A percentile compares a stretch with the other conserved stretches of the same genome.
Conservation (phyloP, 1,140 invertebrate genomes). For the Thaumatotibia leucotreta region DNA sequence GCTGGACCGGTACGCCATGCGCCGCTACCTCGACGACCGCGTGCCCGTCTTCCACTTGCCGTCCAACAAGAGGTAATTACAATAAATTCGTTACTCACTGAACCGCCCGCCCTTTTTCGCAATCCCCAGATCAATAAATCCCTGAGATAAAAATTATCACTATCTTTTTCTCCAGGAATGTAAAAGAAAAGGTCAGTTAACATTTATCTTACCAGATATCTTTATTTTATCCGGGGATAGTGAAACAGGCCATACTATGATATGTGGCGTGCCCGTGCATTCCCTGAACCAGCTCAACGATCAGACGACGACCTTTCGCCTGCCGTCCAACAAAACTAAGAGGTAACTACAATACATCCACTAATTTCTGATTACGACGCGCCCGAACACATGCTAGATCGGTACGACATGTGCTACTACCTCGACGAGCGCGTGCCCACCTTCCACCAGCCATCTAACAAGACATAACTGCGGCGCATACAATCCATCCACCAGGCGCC, state of each 20-base stretch:
- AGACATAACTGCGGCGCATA: too few species aligned
- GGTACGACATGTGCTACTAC: conserved; percentile 94
- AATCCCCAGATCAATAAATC: too few species aligned
- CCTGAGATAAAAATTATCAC: too few species aligned
- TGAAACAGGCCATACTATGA: too few species aligned
- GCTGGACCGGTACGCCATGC: conserved; percentile 94
- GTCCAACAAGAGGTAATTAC: conserved; percentile 94
- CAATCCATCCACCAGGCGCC: too few species aligned
- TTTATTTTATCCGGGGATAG: too few species aligned
- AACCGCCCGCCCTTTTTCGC: too few species aligned
- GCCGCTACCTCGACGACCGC: conserved; percentile 92
- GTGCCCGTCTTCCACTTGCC: conserved; percentile 87
- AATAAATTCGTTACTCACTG: too few species aligned
- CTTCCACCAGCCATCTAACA: conserved; percentile 80
- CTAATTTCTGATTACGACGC: conserved; percentile 94
- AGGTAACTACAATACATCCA: conserved; percentile 96
- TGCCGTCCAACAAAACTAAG: conserved; percentile 94
- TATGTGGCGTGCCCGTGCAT: conserved; percentile 92
- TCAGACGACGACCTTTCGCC: conserved; percentile 86
- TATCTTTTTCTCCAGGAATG: too few species aligned
- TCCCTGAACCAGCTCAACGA: conserved; percentile 93
- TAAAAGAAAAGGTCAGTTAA: too few species aligned
- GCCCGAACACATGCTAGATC: conserved; percentile 91
- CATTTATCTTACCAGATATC: too few species aligned
- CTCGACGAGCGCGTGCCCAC: conserved; percentile 91